Percentiles rank a stretch among this genome's conserved stretches.
phyloP scores from a whole-genome alignment of 2,797 vertebrate genomes.

The Eulemur rubriventer region DNA sequence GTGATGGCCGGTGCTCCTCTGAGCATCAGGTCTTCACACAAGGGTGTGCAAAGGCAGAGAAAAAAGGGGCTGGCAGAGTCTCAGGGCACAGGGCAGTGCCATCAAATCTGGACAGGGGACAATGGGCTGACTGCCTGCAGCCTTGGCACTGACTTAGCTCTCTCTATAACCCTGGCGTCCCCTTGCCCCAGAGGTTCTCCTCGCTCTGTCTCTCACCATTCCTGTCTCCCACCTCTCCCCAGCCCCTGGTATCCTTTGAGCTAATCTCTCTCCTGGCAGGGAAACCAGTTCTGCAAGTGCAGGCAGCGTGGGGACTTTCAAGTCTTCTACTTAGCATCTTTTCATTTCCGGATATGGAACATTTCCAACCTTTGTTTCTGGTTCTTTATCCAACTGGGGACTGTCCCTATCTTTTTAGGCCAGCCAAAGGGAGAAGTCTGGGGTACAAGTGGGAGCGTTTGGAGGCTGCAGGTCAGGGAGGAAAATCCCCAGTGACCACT shows the following conservation, averaged over 20 bases:
- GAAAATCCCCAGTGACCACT: not conserved
- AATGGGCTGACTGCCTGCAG: too few species aligned
- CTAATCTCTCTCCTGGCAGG: too few species aligned
- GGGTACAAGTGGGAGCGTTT: not conserved
- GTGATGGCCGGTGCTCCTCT: not conserved
- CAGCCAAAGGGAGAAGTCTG: not conserved
- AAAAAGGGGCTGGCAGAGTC: not conserved
- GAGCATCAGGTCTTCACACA: not conserved
- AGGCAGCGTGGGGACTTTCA: not conserved
- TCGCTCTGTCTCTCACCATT: rapidly evolving
- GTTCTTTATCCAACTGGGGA: not conserved
- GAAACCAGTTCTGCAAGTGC: not conserved
- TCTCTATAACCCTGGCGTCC: not conserved
- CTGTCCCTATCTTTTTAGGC: not conserved
- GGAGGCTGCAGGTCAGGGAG: not conserved
- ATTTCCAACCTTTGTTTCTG: not conserved
- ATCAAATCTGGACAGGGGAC: not conserved
- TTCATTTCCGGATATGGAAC: not conserved
- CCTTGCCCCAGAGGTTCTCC: rapidly evolving
- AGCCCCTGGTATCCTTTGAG: not conserved
- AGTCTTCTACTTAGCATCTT: not conserved
- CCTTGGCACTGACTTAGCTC: not conserved
- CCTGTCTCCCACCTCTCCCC: rapidly evolving
- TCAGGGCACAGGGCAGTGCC: too few species aligned
- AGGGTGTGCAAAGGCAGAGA: too few species aligned